These are phyloP conservation scores for Rafetus swinhoei DNA, from an alignment of 2,113 vertebrate genomes.

Conservation along the genomic window DNA sequence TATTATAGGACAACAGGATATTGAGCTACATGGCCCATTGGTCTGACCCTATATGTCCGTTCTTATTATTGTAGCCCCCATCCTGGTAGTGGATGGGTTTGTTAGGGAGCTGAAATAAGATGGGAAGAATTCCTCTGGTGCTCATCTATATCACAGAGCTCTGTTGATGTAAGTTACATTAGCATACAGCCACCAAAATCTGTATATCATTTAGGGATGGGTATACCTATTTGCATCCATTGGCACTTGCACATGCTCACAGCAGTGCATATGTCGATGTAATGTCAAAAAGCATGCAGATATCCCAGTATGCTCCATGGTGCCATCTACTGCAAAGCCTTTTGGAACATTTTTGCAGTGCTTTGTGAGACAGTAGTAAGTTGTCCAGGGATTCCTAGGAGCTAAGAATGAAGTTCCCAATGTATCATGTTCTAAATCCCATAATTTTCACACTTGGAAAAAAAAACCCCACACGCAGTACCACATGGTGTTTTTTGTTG, in stretches of 20 bases:
- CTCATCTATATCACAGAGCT: not conserved
- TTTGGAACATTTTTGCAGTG: not conserved
- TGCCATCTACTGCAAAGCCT: not conserved
- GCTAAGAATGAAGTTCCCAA: not conserved
- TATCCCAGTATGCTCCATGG: not conserved
- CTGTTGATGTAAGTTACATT: not conserved
- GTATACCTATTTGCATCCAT: not conserved
- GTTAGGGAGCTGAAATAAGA: not conserved
- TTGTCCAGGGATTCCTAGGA: not conserved
- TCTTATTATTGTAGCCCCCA: not conserved
- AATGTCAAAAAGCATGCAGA: not conserved
- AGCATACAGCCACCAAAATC: too few species aligned
- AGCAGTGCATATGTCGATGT: not conserved
- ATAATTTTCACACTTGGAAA: too few species aligned
- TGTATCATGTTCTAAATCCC: not conserved
- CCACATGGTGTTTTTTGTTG: not conserved
- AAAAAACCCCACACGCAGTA: too few species aligned
- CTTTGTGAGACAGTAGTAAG: not conserved
- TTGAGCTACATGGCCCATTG: not conserved
- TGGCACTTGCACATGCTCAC: not conserved
- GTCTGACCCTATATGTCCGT: not conserved
- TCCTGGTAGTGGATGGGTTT: not conserved
- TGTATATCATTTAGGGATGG: not conserved
- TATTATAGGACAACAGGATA: not conserved
- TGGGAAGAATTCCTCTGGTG: not conserved